phyloP scores from a whole-genome alignment of 2,888 invertebrate species.

The Watsonalla binaria region DNA sequence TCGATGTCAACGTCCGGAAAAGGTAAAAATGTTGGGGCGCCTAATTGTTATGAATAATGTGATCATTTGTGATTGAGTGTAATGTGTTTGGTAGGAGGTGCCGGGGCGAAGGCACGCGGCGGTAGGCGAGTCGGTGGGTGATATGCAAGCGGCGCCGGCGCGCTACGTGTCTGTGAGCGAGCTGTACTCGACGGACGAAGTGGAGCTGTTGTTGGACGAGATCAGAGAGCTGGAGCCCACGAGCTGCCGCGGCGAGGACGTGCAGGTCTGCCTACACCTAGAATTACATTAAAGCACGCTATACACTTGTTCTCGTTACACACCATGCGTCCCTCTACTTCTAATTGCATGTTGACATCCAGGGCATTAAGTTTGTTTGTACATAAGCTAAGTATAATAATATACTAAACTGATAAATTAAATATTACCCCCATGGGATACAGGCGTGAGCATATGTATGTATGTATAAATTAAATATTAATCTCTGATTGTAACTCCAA shows the following conservation, averaged over 20 bases:
- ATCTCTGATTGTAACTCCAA: too few relatives aligned
- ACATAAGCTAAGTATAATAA: too few relatives aligned
- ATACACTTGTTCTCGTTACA: too few relatives aligned
- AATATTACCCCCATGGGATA: too few relatives aligned
- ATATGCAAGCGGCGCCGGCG: slow-evolving; percentile 75
- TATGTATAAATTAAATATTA: too few relatives aligned
- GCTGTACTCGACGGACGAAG: slow-evolving; percentile 76
- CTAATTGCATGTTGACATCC: too few relatives aligned
- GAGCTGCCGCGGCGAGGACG: slow-evolving; percentile 72
- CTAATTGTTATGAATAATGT: not conserved
- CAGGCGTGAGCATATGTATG: too few relatives aligned
- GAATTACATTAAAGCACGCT: too few relatives aligned
- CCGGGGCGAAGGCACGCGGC: slow-evolving; percentile 56
- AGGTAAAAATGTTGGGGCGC: slow-evolving; percentile 29
- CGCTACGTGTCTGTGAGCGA: slow-evolving; percentile 77
- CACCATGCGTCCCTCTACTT: too few relatives aligned
- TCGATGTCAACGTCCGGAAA: slow-evolving; percentile 50
- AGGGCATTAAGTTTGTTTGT: too few relatives aligned
- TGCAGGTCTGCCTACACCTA: slow-evolving; percentile 40
- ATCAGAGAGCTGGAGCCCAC: slow-evolving; percentile 76
- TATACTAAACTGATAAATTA: too few relatives aligned
- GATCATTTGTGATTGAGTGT: slow-evolving; percentile 15
- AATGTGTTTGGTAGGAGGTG: slow-evolving; percentile 40
- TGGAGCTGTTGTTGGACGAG: slow-evolving; percentile 77
- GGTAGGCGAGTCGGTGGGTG: slow-evolving; percentile 57